Evolutionary conservation across 2,113 vertebrate species (phyloP), one percentile per base, ranked within the genome.

Genomic region (Pedetes capensis): DNA sequence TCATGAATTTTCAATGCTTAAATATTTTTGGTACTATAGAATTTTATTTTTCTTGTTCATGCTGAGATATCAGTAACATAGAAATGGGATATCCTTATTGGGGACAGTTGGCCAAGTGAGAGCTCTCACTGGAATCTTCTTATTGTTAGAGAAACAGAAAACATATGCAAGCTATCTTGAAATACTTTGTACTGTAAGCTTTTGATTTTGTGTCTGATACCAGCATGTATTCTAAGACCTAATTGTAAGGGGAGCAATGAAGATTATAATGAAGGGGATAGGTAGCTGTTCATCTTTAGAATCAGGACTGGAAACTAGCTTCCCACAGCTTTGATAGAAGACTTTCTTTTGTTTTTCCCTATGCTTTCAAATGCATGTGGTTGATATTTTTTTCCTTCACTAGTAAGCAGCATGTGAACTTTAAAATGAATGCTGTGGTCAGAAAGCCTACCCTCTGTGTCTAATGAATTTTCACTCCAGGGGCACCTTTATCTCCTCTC

Each of bases 391-490:
- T 53, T 59, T 64, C 13, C 57, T 37, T 84, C n/a, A 34, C 74
- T 2, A 44, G 47, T 68, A 96, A 49, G 11, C 87, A 83, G 74
- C 79, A 69, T 93, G 94, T 75, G 64, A 89, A 44, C 29, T 86
- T 89, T 89, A 75, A 96, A 81, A 87, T 74, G 79, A 89, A 81
- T 32, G 25, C 29, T 72, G 14, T 89, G 55, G 49, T 72, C 75
- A 1, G 0, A 80, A 94, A 72, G 59, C 29, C 78, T 82, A 82
- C 72, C 42, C 51, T 91, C 64, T 86, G 68, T 74, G 55, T 44
- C 87, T 95, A 95, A 93, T 87, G 90, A 91, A 53, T 91, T 96
- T 93, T 91, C 83, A 83, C 90, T 78, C 63, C n/a, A 69, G 57
- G 89, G 25, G 6, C 0, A 0, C 63, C 68, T 79, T 94, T n/a